Evolutionary conservation across 2,888 invertebrate species (phyloP).

Genomic region (Smittia sp.): DNA sequence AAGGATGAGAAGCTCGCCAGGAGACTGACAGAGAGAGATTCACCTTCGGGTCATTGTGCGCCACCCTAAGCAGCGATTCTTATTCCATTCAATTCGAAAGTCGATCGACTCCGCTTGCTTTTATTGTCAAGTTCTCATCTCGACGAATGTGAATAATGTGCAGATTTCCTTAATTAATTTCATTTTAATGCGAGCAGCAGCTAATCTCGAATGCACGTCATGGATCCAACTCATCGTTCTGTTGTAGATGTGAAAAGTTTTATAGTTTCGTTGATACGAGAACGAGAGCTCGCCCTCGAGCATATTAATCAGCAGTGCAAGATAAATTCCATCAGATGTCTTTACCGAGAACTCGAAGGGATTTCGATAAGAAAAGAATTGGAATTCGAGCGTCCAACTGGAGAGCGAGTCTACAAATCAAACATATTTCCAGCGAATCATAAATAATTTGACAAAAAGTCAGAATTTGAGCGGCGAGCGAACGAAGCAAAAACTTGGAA

Average conservation of each 20-base stretch:
- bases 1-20: too few relatives aligned
- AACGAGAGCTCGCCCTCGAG: background rate
- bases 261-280: slow-evolving; percentile 3
- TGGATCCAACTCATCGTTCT: slow-evolving; percentile 3
- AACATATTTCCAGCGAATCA: slow-evolving; percentile 38
- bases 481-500: background rate
- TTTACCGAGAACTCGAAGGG: background rate
- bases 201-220: slow-evolving; percentile 21
- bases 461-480: slow-evolving; percentile 3
- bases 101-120: background rate
- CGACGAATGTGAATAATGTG: slow-evolving; percentile 6
- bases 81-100: background rate
- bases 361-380: background rate
- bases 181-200: background rate
- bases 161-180: slow-evolving; percentile 34
- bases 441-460: slow-evolving; percentile 30
- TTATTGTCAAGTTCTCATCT: background rate
- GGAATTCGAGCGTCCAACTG: background rate
- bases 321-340: slow-evolving; percentile 19
- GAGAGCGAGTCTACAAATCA: slow-evolving; percentile 29
- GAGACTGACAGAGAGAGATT: background rate
- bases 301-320: slow-evolving; percentile 4
- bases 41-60: background rate
- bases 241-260: too few relatives aligned
- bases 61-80: background rate